Evolutionary conservation across 92 coral and sea anemone species (phyloP), one percentile per base, ranked within the genome.

Genomic region (Pocillopora grandis): DNA sequence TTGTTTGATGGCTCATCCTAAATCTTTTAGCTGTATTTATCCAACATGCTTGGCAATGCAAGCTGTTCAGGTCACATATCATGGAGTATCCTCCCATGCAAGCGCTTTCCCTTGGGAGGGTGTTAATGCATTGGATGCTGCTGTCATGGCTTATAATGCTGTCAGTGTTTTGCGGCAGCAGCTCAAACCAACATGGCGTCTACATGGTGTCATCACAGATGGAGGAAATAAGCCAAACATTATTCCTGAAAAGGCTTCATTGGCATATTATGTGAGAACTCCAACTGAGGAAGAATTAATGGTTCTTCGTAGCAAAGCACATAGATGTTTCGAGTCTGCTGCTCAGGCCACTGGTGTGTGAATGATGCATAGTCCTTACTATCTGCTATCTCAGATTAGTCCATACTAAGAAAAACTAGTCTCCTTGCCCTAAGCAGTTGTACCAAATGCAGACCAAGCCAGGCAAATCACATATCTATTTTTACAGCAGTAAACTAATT

Each of bases 61-160:
- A 23, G 81, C 81, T 61, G 94, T 92, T 49, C 72, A 67, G 3
- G 92, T 94, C 3, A 86, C 93, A 1, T 96, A 83, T 81, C 88
- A 79, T 20, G 99, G 98, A 12, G 84, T 87, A 37, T 90, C 96
- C 1, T 83, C 99, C 1, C 98, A 96, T 94, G 99, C 98, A 18
- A 94, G 95, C 1, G 98, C 98, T 59, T 95, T 90, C 57, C 98
- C 98, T 31, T 96, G 98, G 98, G 98, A 92, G 65, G 98, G 99
- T 18, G 62, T 90, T 14, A 96, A 94, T 89, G 98, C 99, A 1
- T 82, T 96, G 49, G 99, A 96, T 90, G 99, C 99, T 59, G 99
- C 97, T 9, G 92, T 96, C 9, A 81, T 87, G 82, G 99, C 99
- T 1, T 96, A 96, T 87, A 94, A 76, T 87, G 90, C 86, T 76